Evolutionary conservation across 1,140 invertebrate genomes (phyloP).

Genomic region (Oreohelix idahoensis): DNA sequence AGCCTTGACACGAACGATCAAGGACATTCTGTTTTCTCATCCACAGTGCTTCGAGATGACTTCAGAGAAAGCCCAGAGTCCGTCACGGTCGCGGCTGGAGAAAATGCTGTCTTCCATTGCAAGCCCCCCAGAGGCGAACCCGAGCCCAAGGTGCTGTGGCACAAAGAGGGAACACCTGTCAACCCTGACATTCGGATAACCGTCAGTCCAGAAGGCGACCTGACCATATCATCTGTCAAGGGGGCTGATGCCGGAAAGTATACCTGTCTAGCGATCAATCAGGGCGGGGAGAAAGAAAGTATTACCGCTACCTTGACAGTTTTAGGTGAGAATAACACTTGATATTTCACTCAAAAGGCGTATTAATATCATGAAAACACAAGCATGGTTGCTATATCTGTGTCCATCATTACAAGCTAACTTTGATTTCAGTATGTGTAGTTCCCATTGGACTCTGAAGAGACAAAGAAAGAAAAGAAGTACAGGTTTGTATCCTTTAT

Average conservation of each 20-base stretch:
- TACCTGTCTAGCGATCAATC: conserved; percentile 88
- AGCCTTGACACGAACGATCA: too few relatives aligned
- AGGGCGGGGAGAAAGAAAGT: conserved; percentile 87
- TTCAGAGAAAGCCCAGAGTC: conserved; percentile 87
- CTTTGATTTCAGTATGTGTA: too few relatives aligned
- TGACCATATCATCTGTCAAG: conserved; percentile 84
- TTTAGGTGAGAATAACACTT: conserved; percentile 77
- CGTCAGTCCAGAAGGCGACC: conserved; percentile 85
- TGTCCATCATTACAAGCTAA: too few relatives aligned
- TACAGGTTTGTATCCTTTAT: too few relatives aligned
- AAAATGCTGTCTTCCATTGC: conserved; percentile 92
- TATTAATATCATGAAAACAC: too few relatives aligned
- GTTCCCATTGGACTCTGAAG: too few relatives aligned
- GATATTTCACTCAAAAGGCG: too few relatives aligned
- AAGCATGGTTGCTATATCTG: too few relatives aligned
- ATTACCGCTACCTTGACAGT: conserved; percentile 85
- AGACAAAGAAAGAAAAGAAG: too few relatives aligned
- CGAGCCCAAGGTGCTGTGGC: conserved; percentile 80
- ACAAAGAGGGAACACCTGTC: conserved; percentile 82
- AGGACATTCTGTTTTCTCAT: background rate
- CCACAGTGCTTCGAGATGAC: conserved; percentile 92
- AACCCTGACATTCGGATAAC: conserved; percentile 69
- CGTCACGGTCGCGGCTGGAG: conserved; percentile 89
- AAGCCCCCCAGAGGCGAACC: conserved; percentile 92
- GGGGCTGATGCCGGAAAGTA: conserved; percentile 88